Percentiles rank a stretch among this genome's conserved stretches.
Conservation (phyloP, 2,113 vertebrate genomes). For the Excalfactoria chinensis region DNA sequence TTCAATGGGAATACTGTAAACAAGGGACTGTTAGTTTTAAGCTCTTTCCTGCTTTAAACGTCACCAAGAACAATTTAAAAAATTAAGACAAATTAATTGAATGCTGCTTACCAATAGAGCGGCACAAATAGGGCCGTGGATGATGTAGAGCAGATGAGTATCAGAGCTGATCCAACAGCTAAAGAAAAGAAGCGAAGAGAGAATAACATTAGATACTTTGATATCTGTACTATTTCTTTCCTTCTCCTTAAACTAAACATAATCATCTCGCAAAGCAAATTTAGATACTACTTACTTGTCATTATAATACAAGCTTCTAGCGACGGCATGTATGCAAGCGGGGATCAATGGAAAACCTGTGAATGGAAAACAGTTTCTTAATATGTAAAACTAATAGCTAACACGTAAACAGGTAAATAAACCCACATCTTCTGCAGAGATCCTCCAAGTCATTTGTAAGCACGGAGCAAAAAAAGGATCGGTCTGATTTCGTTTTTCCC, state of each 20-base stretch:
- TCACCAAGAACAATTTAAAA: background rate
- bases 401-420: background rate
- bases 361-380: background rate
- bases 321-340: conserved; percentile 90
- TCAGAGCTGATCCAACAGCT: conserved; percentile 99
- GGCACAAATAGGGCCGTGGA: conserved; percentile 97
- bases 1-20: background rate
- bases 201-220: background rate
- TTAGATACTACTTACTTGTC: conserved; percentile 88
- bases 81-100: background rate
- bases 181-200: conserved; percentile 27
- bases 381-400: background rate
- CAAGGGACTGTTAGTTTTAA: background rate
- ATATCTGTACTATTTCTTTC: background rate
- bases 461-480: background rate
- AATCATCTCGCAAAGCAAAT: background rate
- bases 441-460: background rate
- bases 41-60: background rate
- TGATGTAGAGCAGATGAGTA: conserved; percentile 95
- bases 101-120: conserved; percentile 89
- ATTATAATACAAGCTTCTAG: conserved; percentile 94
- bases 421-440: background rate
- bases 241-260: background rate
- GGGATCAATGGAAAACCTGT: conserved; percentile 95
- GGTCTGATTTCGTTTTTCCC: background rate